Evolutionary conservation across 2,888 invertebrate species (phyloP), one percentile per base, ranked within the genome.

Genomic region (Trissolcus brochymenae): DNA sequence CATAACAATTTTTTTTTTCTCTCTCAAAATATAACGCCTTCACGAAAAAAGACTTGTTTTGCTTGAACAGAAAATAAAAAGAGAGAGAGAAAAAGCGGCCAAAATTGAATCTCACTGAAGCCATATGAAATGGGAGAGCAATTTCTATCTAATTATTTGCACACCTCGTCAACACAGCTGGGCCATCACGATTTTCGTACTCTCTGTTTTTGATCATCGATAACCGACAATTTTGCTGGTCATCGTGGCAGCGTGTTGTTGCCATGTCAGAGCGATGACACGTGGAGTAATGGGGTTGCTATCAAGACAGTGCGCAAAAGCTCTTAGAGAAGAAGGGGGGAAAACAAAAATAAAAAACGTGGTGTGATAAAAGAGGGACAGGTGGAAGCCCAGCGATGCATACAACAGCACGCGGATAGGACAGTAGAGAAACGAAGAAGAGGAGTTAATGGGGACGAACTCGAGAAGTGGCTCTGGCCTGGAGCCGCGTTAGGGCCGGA

Each of bases 401-500:
- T 16, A 74, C 74, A 56, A 68, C 56, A 49, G 61, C 16, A 14
- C 49, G 66, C 40, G 64, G 64, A 75, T 67, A 80, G 77, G 80
- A 79, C 65, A 79, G 78, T 59, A 72, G 73, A 72, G 74, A 61
- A 74, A 78, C 29, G 29, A 29, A 57, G 51, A 7, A 81, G 80
- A 78, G 78, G 70, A 83, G 86, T 86, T 86, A 87, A 87, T 87
- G 87, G 87, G 86, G 86, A 87, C 84, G 86, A 84, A 84, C 84
- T 82, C 82, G 82, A 85, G 83, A 82, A 87, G 87, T 87, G 85
- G 87, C 86, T 87, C 82, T 87, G 86, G 87, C 84, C 85, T 84
- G 86, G 82, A 85, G 84, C 81, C 29, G 87, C 83, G 87, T 88
- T 87, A 87, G 87, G 86, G 84, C 85, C 85, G 85, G 87, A 85